Conservation (phyloP, 1,140 invertebrate species). For the Glossosoma conforme region DNA sequence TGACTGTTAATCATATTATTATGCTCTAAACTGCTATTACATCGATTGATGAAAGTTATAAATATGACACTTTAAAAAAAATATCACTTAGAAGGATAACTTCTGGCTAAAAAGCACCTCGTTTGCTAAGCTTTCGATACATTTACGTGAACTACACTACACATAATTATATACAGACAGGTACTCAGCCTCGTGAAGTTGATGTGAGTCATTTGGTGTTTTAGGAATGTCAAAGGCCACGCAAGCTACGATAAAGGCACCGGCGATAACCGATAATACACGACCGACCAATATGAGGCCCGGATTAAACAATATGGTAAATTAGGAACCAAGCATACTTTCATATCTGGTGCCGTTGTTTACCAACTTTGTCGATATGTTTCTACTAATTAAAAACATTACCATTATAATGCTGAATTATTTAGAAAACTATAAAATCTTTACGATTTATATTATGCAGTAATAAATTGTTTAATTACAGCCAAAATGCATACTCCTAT, state of each 20-base stretch:
- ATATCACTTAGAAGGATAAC: background rate
- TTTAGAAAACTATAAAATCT: too few species aligned
- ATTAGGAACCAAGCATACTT: background rate
- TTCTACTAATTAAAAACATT: too few species aligned
- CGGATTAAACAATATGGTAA: background rate
- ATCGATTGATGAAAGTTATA: too few species aligned
- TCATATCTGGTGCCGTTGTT: constrained; percentile 8
- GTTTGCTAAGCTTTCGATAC: constrained; percentile 10
- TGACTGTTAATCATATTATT: too few species aligned
- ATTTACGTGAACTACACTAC: constrained; percentile 4
- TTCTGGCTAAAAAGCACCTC: background rate
- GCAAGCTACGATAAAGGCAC: constrained; percentile 25
- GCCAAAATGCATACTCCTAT: constrained; percentile 21
- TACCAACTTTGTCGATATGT: too few species aligned
- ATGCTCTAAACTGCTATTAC: constrained; percentile 8
- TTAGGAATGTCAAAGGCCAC: constrained; percentile 31
- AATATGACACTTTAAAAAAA: background rate
- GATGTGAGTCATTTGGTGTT: constrained; percentile 28
- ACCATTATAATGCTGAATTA: too few species aligned
- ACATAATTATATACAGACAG: constrained; percentile 23
- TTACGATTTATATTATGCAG: constrained; percentile 1
- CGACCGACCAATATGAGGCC: background rate
- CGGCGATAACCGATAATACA: constrained; percentile 4
- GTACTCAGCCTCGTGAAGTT: constrained; percentile 30
- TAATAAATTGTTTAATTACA: constrained; percentile 24